Percentiles rank a stretch among this genome's conserved stretches.
Evolutionary conservation across 2,888 invertebrate species (phyloP).

Genomic region (Ochropleura plecta): DNA sequence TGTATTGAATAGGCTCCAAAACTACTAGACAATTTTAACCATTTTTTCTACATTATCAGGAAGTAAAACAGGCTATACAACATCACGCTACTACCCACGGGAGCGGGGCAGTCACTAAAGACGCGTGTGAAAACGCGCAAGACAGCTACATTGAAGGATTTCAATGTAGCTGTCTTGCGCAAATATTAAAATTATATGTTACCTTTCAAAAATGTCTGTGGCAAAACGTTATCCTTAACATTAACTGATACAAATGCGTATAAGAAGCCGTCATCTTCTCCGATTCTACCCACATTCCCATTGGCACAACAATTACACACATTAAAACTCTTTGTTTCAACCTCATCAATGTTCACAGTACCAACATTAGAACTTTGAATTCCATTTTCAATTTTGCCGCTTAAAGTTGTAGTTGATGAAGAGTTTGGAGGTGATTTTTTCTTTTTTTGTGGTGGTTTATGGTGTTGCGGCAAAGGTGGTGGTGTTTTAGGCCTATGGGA

Average conservation of each 20-base stretch:
- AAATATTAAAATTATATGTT: conserved; percentile 22
- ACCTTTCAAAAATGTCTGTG: conserved; percentile 84
- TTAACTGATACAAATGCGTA: conserved; percentile 85
- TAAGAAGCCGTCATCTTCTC: conserved; percentile 79
- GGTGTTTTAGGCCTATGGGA: conserved; percentile 66
- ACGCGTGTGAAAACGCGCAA: too few relatives aligned
- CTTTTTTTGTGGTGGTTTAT: conserved; percentile 45
- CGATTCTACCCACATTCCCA: conserved; percentile 53
- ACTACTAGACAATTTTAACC: too few relatives aligned
- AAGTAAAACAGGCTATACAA: too few relatives aligned
- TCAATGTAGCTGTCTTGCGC: too few relatives aligned
- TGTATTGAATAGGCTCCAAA: too few relatives aligned
- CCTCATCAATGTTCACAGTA: conserved; percentile 10
- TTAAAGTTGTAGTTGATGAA: not conserved
- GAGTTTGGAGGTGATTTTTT: conserved; percentile 40
- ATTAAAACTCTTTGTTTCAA: conserved; percentile 39
- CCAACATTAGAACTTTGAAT: conserved; percentile 27
- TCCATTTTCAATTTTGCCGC: conserved; percentile 46
- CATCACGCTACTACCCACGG: too few relatives aligned
- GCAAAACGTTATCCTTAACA: conserved; percentile 83
- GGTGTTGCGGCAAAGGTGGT: conserved; percentile 51
- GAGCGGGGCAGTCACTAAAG: too few relatives aligned
- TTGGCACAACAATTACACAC: conserved; percentile 75
- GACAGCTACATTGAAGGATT: too few relatives aligned
- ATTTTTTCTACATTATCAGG: too few relatives aligned